Evolutionary conservation across 2,797 vertebrate species (phyloP), one percentile per base, ranked within the genome.

Genomic region (Coluber constrictor): DNA sequence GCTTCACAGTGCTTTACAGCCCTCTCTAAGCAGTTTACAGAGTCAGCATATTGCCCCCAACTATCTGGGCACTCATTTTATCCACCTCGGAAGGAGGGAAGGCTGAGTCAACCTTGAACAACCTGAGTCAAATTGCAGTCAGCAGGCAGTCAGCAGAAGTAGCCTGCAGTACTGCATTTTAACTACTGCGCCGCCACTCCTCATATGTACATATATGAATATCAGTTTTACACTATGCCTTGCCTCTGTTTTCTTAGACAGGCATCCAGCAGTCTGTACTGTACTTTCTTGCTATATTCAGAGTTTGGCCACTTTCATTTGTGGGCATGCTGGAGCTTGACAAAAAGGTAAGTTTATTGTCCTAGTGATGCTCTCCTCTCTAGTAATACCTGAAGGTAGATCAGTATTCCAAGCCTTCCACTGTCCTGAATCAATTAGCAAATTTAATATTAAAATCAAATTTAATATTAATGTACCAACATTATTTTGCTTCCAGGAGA

Each of bases 241-340:
- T 37, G n/a, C 32, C 54, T 92, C 93, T 95, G 96, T 93, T 79
- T 97, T 97, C 94, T 54, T 89, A 99, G 99, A 98, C 98, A 94
- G 98, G 98, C 92, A 95, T 98, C 91, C 97, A 97, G 79, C 98
- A 98, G 54, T 97, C 97, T 87, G 97, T 98, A 60, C 94, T 99
- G 91, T 98, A 99, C 96, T 98, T 98, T 96, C 95, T 99, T 91
- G 99, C 98, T 47, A 97, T 99, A 63, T 99, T 99, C 96, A 97
- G 95, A 90, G 98, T 99, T 93, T 98, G 99, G 93, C 99, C 99
- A 63, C 98, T 99, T 94, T 97, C 98, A 90, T 97, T 99, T 95
- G 96, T 99, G 94, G 99, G 99, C 90, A 97, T 99, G 97, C 95
- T 99, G 93, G 98, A 99, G 97, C 98, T 99, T 96, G 99, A 97